phyloP scores from a whole-genome alignment of 2,797 vertebrate genomes.

The Esox masquinongy region DNA sequence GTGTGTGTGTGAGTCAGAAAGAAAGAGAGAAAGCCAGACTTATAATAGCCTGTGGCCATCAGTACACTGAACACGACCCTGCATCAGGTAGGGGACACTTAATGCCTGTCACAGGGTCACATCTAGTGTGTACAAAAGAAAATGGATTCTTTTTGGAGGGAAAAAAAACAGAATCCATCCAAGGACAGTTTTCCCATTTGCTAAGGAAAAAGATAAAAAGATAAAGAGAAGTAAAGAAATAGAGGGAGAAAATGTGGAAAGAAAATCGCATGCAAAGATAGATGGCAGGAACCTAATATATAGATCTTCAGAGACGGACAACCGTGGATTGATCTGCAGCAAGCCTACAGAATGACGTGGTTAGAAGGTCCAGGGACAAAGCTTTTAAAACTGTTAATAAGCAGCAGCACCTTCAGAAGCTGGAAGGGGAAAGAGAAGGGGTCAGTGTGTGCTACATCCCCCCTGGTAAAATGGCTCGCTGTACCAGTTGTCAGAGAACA shows the following conservation, averaged over 20 bases:
- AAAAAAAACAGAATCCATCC: conserved; percentile 68
- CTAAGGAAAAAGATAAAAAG: conserved; percentile 58
- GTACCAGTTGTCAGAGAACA: conserved; percentile 66
- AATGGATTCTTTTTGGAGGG: conserved; percentile 77
- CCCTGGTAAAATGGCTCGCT: conserved; percentile 64
- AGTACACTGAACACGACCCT: conserved; percentile 63
- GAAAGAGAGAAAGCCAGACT: conserved; percentile 25
- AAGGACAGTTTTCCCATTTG: conserved; percentile 78
- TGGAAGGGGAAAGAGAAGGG: conserved; percentile 39
- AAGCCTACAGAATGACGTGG: conserved; percentile 60
- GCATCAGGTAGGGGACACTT: conserved; percentile 74
- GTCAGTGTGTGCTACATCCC: conserved; percentile 64
- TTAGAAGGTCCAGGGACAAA: conserved; percentile 56
- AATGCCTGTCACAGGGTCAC: conserved; percentile 82
- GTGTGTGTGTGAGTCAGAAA: not conserved
- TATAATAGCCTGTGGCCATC: conserved; percentile 67
- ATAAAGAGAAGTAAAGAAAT: conserved; percentile 42
- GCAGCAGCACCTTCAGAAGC: conserved; percentile 76
- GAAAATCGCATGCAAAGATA: conserved; percentile 8
- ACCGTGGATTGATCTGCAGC: conserved; percentile 52
- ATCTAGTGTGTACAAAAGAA: conserved; percentile 88
- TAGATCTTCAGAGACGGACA: conserved; percentile 69
- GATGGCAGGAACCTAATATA: conserved; percentile 52
- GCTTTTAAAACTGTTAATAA: conserved; percentile 42
- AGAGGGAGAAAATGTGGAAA: conserved; percentile 45